phyloP scores from a whole-genome alignment of 2,888 invertebrate species.

The Pyrrhia umbra region DNA sequence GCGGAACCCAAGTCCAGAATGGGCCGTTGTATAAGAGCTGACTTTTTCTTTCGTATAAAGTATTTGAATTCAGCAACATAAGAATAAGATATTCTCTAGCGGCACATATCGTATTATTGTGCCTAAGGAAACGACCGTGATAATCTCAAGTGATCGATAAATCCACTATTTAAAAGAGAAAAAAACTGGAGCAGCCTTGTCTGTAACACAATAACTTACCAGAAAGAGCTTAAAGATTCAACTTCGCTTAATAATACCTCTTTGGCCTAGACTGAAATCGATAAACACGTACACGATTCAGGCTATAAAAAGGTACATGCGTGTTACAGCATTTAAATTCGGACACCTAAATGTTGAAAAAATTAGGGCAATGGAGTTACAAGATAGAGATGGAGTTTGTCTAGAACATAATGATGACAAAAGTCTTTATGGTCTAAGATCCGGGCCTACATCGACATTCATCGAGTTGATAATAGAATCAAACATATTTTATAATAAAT shows the following conservation, averaged over 20 bases:
- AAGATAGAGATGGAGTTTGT: constrained; percentile 31
- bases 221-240: constrained; percentile 30
- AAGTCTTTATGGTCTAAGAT: neutral
- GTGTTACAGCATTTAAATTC: constrained; percentile 25
- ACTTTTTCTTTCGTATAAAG: no score
- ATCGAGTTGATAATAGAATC: no score
- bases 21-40: no score
- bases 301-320: constrained; percentile 40
- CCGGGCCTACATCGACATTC: no score
- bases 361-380: neutral
- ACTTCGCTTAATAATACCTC: constrained; percentile 23
- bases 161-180: constrained; percentile 4
- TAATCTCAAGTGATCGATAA: constrained; percentile 32
- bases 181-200: constrained; percentile 28
- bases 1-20: no score
- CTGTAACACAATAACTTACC: constrained; percentile 14
- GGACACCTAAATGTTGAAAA: constrained; percentile 7
- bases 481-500: no score
- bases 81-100: constrained; percentile 1
- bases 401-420: neutral
- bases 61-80: constrained; percentile 21
- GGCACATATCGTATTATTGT: constrained; percentile 2
- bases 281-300: constrained; percentile 35
- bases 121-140: constrained; percentile 18
- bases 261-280: constrained; percentile 39